Conservation (phyloP, 1,140 invertebrate genomes). For the Diorhabda elongata region DNA sequence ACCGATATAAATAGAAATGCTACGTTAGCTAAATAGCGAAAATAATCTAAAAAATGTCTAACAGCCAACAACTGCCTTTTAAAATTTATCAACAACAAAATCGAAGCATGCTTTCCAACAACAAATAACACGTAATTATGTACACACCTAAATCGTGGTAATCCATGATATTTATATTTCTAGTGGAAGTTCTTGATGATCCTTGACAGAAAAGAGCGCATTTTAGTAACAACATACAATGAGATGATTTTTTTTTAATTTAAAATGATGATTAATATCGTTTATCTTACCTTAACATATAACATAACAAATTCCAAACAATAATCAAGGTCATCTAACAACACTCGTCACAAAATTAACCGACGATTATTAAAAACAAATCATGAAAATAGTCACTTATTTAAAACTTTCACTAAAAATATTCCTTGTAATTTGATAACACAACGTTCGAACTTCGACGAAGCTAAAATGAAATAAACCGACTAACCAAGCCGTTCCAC, state of each 20-base stretch:
- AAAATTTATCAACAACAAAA: conserved; percentile 10
- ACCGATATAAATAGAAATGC: conserved; percentile 28
- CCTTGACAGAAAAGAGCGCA: conserved; percentile 12
- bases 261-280: not conserved
- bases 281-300: conserved; percentile 12
- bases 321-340: conserved; percentile 9
- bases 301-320: conserved; percentile 17
- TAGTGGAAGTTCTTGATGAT: conserved; percentile 15
- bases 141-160: conserved; percentile 41
- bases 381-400: conserved; percentile 1
- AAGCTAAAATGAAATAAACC: conserved; percentile 11
- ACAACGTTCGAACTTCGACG: not conserved
- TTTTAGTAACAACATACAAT: conserved; percentile 11
- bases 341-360: not conserved
- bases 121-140: conserved; percentile 29
- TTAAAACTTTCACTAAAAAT: conserved; percentile 12
- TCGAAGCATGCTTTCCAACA: conserved; percentile 24
- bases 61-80: not conserved
- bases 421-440: conserved; percentile 2
- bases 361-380: conserved; percentile 3
- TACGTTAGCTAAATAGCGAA: conserved; percentile 13
- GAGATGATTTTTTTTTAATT: conserved; percentile 1
- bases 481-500: not conserved
- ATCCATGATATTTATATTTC: conserved; percentile 37
- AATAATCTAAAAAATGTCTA: not conserved